These are phyloP conservation scores for Hyles euphorbiae DNA, from an alignment of 1,140 invertebrate genomes.

Conservation along the genomic window DNA sequence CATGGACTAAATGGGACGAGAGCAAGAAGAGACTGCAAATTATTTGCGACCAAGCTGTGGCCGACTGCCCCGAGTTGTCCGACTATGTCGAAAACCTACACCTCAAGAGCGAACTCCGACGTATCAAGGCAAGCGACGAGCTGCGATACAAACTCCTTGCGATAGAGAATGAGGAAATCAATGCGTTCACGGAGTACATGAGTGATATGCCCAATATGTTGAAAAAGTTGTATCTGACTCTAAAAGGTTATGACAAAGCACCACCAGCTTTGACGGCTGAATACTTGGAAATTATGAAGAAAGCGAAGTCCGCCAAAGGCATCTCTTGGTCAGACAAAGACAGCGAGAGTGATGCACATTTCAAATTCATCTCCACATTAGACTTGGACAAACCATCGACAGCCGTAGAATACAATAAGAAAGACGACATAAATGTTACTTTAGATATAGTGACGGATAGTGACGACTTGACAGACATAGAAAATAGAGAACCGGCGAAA, in stretches of 20 bases:
- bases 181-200: slow-evolving; percentile 53
- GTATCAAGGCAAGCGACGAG: slow-evolving; percentile 37
- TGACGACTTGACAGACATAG: slow-evolving; percentile 51
- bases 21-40: slow-evolving; percentile 34
- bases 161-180: slow-evolving; percentile 57
- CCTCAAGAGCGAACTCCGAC: slow-evolving; percentile 38
- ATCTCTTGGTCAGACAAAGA: slow-evolving; percentile 63
- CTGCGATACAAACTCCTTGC: slow-evolving; percentile 41
- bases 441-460: slow-evolving; percentile 48
- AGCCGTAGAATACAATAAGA: slow-evolving; percentile 31
- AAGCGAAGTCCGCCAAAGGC: slow-evolving; percentile 57
- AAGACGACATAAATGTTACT: slow-evolving; percentile 31
- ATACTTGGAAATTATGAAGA: slow-evolving; percentile 66
- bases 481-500: slow-evolving; percentile 39
- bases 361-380: slow-evolving; percentile 56
- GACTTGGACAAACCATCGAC: slow-evolving; percentile 46
- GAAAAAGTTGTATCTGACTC: slow-evolving; percentile 60
- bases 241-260: slow-evolving; percentile 65
- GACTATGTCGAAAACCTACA: slow-evolving; percentile 49
- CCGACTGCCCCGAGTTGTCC: slow-evolving; percentile 37
- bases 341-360: slow-evolving; percentile 40
- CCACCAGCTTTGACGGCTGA: slow-evolving; percentile 55
- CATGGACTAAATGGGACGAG: slow-evolving; percentile 48
- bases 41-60: slow-evolving; percentile 35
- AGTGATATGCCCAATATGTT: slow-evolving; percentile 62